Evolutionary conservation across 1,140 invertebrate genomes (phyloP).

Genomic region (Bombus vancouverensis): DNA sequence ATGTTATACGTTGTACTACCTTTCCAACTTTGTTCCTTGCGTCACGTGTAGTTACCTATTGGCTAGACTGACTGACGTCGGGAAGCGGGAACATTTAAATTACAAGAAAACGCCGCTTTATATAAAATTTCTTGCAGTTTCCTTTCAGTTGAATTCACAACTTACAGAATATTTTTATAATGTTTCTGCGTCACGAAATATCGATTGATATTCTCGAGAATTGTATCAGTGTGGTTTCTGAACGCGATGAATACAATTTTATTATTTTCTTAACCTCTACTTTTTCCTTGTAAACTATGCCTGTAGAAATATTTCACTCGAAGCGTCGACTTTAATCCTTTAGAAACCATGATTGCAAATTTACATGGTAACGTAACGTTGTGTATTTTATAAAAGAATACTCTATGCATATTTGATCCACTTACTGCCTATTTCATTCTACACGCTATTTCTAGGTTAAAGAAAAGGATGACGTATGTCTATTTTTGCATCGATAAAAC

Average conservation of each 20-base stretch:
- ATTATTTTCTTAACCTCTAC: not conserved
- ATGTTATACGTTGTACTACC: not conserved
- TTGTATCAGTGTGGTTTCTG: not conserved
- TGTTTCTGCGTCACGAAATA: not conserved
- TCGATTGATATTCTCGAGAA: not conserved
- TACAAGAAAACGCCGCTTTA: no score
- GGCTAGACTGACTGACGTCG: conserved; percentile 27
- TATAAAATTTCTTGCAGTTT: not conserved
- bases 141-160: not conserved
- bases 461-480: conserved; percentile 14
- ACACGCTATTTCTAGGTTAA: not conserved
- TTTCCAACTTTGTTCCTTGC: no score
- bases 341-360: not conserved
- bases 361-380: not conserved
- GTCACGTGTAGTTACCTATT: not conserved
- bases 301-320: not conserved
- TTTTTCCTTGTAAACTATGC: not conserved
- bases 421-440: not conserved
- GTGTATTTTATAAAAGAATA: not conserved
- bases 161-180: not conserved
- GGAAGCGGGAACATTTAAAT: conserved; percentile 13
- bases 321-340: not conserved
- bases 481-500: conserved; percentile 27
- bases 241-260: not conserved
- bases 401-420: not conserved